A percentile compares a stretch with the other conserved stretches of the same genome.
These are phyloP conservation scores for Brachionus asplanchnoidis DNA, from an alignment of 1,140 invertebrate species.

Conservation along the genomic window DNA sequence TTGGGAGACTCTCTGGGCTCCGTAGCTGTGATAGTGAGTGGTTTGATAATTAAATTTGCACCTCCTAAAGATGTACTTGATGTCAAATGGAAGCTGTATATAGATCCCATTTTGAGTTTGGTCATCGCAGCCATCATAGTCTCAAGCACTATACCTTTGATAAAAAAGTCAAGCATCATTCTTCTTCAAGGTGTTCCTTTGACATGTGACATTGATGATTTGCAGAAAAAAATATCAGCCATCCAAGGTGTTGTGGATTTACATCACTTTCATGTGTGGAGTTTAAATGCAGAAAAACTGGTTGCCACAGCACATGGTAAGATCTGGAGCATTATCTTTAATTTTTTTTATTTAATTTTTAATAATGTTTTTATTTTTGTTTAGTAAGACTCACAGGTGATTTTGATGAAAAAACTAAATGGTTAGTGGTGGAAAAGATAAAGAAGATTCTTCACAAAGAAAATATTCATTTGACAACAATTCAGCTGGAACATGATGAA, in stretches of 20 bases:
- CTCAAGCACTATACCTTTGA: conserved; percentile 59
- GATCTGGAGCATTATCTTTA: neutral
- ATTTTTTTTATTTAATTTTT: neutral
- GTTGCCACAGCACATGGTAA: neutral
- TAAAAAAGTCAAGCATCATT: conserved; percentile 61
- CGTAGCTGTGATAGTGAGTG: conserved; percentile 80
- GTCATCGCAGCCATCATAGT: conserved; percentile 61
- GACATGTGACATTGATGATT: conserved; percentile 58
- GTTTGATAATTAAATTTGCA: conserved; percentile 68
- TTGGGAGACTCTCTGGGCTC: conserved; percentile 84
- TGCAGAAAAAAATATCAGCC: conserved; percentile 55
- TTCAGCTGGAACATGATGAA: conserved; percentile 2
- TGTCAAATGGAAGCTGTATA: conserved; percentile 69
- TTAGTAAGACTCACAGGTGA: neutral
- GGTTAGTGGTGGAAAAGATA: neutral
- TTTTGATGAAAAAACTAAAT: neutral
- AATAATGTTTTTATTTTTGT: neutral
- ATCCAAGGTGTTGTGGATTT: conserved; percentile 61
- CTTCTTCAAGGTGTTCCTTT: conserved; percentile 62
- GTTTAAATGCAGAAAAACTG: conserved; percentile 51
- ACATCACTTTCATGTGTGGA: conserved; percentile 64
- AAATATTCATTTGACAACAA: conserved; percentile 25
- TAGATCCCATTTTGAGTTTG: conserved; percentile 80
- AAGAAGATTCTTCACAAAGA: neutral
- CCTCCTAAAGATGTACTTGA: conserved; percentile 60